Conservation (phyloP, 2,113 vertebrate genomes). For the Camarhynchus parvulus region DNA sequence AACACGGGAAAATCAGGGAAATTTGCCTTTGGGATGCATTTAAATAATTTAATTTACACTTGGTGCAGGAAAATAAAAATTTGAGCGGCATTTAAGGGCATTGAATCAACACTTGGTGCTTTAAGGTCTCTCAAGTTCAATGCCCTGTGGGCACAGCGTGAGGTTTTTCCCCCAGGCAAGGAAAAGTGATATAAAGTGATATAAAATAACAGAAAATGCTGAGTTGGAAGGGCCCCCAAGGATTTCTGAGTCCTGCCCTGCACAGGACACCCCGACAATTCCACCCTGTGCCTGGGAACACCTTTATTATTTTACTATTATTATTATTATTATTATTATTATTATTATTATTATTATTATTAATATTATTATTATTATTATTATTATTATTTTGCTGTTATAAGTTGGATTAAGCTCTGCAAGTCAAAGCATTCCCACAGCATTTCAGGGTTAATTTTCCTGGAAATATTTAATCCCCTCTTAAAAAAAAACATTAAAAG, state of each 20-base stretch:
- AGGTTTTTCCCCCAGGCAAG: not conserved
- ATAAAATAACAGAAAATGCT: not conserved
- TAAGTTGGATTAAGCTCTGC: not conserved
- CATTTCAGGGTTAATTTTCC: not conserved
- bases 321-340: not conserved
- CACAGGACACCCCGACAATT: not conserved
- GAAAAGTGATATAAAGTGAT: not conserved
- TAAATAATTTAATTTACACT: not conserved
- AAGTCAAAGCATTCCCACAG: not conserved
- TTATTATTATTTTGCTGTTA: not conserved
- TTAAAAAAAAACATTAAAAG: not conserved
- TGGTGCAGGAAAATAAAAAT: not conserved
- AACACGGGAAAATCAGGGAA: not conserved
- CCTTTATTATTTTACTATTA: not conserved
- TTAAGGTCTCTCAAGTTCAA: not conserved
- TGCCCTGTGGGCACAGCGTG: accelerated
- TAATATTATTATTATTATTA: not conserved
- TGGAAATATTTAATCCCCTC: not conserved
- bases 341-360: not conserved
- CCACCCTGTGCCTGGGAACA: not conserved
- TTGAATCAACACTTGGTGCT: not conserved
- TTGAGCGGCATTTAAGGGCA: not conserved
- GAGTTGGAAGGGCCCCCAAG: not conserved
- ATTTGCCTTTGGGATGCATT: not conserved
- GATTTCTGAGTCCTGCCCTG: not conserved